Evolutionary conservation across 1,140 invertebrate genomes (phyloP), one percentile per base, ranked within the genome.

Genomic region (Chironomus tepperi): DNA sequence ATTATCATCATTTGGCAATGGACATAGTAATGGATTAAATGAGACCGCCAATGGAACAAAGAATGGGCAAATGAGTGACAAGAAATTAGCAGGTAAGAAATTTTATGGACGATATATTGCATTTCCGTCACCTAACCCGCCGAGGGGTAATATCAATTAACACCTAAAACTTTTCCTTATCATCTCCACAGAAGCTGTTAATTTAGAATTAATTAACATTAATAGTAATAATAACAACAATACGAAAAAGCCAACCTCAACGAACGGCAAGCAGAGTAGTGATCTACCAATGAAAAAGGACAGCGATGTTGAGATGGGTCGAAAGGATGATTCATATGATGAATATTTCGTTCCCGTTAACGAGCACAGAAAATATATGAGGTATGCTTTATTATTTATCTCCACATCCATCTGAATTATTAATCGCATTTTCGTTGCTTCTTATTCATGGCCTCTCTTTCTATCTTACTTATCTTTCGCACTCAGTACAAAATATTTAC

Each of bases 311-410:
- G 89, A 92, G 74, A 88, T 90, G 79, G 85, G 87, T 21, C 84
- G 86, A 74, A 84, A 85, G 21, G 82, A 82, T 42, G 90, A 90
- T 81, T 88, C 89, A 18, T 92, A 92, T 80, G 90, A 93, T 76
- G 91, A 93, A 77, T 93, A 93, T 81, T 93, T 93, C 81, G 90
- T 93, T 74, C 90, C 91, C 43, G 91, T 93, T 64, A 93, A 93
- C 80, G 90, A 93, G 78, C 91, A 92, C 82, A 87, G 88, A 79
- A 93, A 93, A 84, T 93, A 89, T 80, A 92, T 93, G 84, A 91
- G 91, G 91, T 92, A 85, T 84, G 84, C 75, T 42, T 75, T 34
- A 34, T 34, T 34, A 34, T 34, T 34, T 34, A 34, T 34, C 24
- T 34, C 5, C 24, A 34, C 24, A 34, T 34, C 24, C 24, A 34